Conservation (phyloP, 2,113 vertebrate species). For the Xenus cinereus region DNA sequence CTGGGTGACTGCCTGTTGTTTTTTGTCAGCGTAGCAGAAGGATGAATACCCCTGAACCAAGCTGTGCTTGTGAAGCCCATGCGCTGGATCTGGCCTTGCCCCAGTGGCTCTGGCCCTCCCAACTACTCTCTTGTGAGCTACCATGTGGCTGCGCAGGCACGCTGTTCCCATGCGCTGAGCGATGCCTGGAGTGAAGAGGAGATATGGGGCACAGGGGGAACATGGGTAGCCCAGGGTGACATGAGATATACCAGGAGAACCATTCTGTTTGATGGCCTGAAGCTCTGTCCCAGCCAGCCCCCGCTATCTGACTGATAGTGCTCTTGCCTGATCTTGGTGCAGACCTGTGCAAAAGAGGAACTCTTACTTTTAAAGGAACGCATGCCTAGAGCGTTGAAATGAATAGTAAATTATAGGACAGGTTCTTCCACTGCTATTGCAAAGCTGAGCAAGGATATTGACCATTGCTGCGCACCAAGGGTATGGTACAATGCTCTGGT, state of each 20-base stretch:
- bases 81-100: neutral
- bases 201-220: neutral
- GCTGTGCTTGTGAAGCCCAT: neutral
- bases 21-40: neutral
- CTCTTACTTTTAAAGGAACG: neutral
- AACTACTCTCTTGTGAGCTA: neutral
- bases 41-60: neutral
- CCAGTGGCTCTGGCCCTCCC: neutral
- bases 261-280: neutral
- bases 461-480: neutral
- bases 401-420: neutral
- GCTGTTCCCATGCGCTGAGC: rapidly evolving
- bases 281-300: neutral
- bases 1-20: conserved; percentile 5
- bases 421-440: neutral
- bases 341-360: neutral
- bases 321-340: neutral
- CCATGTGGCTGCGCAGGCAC: neutral
- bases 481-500: neutral
- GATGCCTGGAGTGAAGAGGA: neutral
- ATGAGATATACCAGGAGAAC: neutral
- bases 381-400: neutral
- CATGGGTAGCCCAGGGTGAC: rapidly evolving
- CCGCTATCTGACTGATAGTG: rapidly evolving
- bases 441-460: neutral